Base-by-base conservation (phyloP, 2,113 vertebrate genomes). In the Rhadina sibilatrix region DNA sequence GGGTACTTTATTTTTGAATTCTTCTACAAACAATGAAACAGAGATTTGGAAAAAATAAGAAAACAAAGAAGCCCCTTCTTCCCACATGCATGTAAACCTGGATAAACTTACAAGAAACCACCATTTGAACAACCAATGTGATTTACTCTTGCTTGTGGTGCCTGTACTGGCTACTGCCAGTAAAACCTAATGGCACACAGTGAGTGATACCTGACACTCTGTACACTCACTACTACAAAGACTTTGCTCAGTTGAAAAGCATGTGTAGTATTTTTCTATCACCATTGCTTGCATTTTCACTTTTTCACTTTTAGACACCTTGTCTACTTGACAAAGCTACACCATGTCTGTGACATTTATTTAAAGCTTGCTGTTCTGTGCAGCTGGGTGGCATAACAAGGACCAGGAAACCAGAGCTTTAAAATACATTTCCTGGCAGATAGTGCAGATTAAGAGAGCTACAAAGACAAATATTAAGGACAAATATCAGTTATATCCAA, bases 401-500 rank as follows among this genome's bases (percentile, higher is more conserved):
- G 93, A 93, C 92, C 82, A 50, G 40, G 84, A 96, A 91, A 95
- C 81, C 80, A 93, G 94, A 91, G 92, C 95, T 97, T 97, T 86
- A 92, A 97, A 96, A 84, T 74, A 87, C 69, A 53, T 83, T 96
- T 97, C 93, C 95, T 78, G 88, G 89, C 94, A 92, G 96, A 83
- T 70, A 91, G 30, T 81, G 50, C 52, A 52, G 68, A 92, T 93
- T 97, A 72, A 87, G 92, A 91, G 80, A 96, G 94, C 93, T 91
- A 87, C 84, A 96, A 94, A 96, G 86, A 95, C 94, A 96, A 96
- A 96, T 25, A 82, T 23, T 10, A 46, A 47, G 71, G 66, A 97
- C 86, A 89, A 90, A 84, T 94, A 97, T 83, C 84, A 90, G 86
- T 83, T 94, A 38, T 94, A 96, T 95, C 81, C 77, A 64, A 94